Percentiles rank a stretch among this genome's conserved stretches.
Conservation (phyloP, 1,140 invertebrate species). For the Spodoptera frugiperda region DNA sequence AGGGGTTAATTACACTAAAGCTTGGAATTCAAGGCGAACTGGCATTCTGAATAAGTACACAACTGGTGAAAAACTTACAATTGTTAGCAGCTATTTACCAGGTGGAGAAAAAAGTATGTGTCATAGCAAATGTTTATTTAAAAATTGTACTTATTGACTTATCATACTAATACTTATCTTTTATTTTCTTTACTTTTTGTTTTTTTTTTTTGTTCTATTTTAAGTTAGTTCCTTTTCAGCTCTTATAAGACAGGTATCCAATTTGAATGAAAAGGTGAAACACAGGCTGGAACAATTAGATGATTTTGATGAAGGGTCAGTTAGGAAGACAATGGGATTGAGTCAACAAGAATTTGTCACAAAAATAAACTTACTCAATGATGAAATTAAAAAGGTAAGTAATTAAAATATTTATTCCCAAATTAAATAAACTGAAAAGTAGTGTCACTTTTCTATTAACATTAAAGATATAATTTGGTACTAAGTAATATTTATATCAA, state of each 20-base stretch:
- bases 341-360: conserved; percentile 96
- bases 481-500: neutral
- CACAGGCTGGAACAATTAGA: conserved; percentile 97
- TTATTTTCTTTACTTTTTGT: conserved; percentile 56
- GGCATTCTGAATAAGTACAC: conserved; percentile 95
- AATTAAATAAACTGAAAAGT: neutral
- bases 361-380: conserved; percentile 95
- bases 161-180: conserved; percentile 5
- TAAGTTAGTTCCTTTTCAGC: conserved; percentile 87
- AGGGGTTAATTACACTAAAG: conserved; percentile 87
- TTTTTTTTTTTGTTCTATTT: conserved; percentile 70
- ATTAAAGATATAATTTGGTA: neutral
- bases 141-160: neutral
- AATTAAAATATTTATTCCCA: neutral
- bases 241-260: conserved; percentile 91
- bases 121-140: neutral
- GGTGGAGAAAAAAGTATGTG: conserved; percentile 92
- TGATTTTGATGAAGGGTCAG: conserved; percentile 96
- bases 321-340: conserved; percentile 95
- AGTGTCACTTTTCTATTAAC: neutral
- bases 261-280: conserved; percentile 95
- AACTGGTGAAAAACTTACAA: conserved; percentile 96
- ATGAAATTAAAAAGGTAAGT: conserved; percentile 91
- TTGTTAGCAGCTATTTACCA: conserved; percentile 94
- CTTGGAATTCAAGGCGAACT: conserved; percentile 91